These are phyloP conservation scores for Hybognathus amarus DNA, from an alignment of 2,797 vertebrate genomes.

Conservation along the genomic window DNA sequence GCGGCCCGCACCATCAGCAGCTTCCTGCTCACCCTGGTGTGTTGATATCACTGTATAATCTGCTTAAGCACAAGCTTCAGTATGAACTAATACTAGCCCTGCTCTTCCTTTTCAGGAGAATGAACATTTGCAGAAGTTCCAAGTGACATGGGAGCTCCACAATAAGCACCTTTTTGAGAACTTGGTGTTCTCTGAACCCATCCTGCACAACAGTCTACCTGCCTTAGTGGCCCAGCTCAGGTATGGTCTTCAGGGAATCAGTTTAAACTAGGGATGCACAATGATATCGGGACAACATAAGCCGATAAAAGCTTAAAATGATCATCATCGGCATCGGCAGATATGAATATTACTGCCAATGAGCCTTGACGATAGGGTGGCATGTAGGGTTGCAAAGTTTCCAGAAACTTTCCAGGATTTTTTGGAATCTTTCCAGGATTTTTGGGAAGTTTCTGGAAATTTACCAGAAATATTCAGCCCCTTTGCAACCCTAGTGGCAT, in stretches of 20 bases:
- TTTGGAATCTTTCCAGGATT: no score
- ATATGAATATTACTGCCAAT: no score
- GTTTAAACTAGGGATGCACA: no score
- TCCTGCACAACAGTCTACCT: conserved; percentile 93
- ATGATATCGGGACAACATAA: no score
- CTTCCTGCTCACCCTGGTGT: conserved; percentile 96
- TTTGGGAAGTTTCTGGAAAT: no score
- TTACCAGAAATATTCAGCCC: no score
- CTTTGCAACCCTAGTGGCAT: no score
- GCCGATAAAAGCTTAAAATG: no score
- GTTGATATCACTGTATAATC: conserved; percentile 45
- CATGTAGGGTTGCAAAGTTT: no score
- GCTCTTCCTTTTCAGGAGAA: conserved; percentile 81
- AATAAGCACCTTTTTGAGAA: conserved; percentile 99
- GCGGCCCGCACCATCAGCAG: conserved; percentile 95
- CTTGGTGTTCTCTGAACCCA: conserved; percentile 94
- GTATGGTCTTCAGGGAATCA: conserved; percentile 72
- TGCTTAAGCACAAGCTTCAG: background rate
- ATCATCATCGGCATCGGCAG: no score
- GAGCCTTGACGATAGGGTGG: no score
- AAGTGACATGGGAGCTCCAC: conserved; percentile 98
- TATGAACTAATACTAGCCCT: background rate
- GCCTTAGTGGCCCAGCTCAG: conserved; percentile 91
- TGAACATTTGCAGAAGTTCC: conserved; percentile 97
- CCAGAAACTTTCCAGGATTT: no score